A percentile compares a stretch with the other conserved stretches of the same genome.
phyloP scores from a whole-genome alignment of 2,113 vertebrate genomes.

The Lampris megalopsis region DNA sequence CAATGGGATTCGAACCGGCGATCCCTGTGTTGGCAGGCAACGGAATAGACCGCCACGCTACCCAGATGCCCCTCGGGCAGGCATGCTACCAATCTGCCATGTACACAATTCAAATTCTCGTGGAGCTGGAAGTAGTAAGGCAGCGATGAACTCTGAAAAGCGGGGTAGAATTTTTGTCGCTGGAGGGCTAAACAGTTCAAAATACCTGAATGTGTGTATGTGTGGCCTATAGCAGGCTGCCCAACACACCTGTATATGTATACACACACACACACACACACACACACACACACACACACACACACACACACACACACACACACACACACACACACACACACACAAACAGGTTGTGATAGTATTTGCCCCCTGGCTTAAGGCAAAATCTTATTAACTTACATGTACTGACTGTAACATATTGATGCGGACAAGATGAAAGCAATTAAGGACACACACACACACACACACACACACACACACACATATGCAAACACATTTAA shows the following conservation, averaged over 20 bases:
- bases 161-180: conserved; percentile 27
- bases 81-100: background rate
- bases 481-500: background rate
- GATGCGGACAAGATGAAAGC: background rate
- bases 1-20: no score
- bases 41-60: background rate
- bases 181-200: conserved; percentile 47
- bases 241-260: background rate
- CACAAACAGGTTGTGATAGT: background rate
- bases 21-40: no score
- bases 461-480: conserved; percentile 2
- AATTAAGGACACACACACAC: conserved; percentile 11
- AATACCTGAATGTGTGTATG: conserved; percentile 13
- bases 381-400: conserved; percentile 29
- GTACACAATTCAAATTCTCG: conserved; percentile 25
- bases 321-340: conserved; percentile 1
- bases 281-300: background rate
- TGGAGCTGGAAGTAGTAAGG: conserved; percentile 14
- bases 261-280: background rate
- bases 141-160: conserved; percentile 11
- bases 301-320: background rate
- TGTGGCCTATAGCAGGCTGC: background rate
- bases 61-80: conserved; percentile 14
- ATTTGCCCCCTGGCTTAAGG: conserved; percentile 11
- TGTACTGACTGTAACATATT: conserved; percentile 18